Evolutionary conservation across 2,113 vertebrate genomes (phyloP).

Genomic region (Dolichotis patagonum): DNA sequence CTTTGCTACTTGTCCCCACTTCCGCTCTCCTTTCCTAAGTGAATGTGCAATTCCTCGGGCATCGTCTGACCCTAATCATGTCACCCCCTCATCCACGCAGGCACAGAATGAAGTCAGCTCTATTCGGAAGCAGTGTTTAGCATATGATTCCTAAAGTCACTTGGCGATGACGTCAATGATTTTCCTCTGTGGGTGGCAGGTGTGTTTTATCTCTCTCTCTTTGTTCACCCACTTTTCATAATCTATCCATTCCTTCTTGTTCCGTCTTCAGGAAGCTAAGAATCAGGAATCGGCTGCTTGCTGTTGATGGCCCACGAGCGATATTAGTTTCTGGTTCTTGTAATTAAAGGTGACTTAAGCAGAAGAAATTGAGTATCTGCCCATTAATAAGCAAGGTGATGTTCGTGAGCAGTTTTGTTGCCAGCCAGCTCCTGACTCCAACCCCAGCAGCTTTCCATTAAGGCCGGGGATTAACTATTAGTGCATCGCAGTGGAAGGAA

Average conservation of each 20-base stretch:
- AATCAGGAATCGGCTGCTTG: background rate
- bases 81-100: background rate
- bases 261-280: background rate
- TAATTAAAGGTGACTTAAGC: slow-evolving; percentile 72
- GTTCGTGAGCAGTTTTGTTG: slow-evolving; percentile 17
- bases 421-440: slow-evolving; percentile 41
- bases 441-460: slow-evolving; percentile 72
- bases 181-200: background rate
- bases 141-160: background rate
- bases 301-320: background rate
- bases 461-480: slow-evolving; percentile 78
- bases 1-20: background rate
- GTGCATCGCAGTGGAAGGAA: slow-evolving; percentile 80
- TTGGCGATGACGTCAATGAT: background rate
- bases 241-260: background rate
- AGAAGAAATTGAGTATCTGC: slow-evolving; percentile 54
- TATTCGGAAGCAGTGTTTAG: background rate
- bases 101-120: background rate
- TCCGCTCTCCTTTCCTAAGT: background rate
- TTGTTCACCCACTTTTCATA: background rate
- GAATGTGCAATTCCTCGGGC: background rate
- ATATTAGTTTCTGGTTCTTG: slow-evolving; percentile 46
- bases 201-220: background rate
- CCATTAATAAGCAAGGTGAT: slow-evolving; percentile 65
- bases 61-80: background rate